phyloP scores from a whole-genome alignment of 2,888 invertebrate genomes.

The Micoletzkya japonica region DNA sequence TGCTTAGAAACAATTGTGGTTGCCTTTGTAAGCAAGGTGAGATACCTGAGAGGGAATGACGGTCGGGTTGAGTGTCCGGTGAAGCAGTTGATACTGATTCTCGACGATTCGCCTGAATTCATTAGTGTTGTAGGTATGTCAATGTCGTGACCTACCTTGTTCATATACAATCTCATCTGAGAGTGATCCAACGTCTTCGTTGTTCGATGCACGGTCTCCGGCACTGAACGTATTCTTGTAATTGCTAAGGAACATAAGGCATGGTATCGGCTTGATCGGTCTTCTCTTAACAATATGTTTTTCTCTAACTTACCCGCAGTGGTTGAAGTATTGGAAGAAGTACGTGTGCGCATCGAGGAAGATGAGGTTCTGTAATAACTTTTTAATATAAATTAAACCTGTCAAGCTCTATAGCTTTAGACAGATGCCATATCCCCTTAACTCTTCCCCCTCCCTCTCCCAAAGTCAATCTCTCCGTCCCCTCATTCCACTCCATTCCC shows the following conservation, averaged over 20 bases:
- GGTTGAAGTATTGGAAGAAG: neutral
- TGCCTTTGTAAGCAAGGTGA: too few species aligned
- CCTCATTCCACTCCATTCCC: neutral
- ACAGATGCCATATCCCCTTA: constrained; percentile 7
- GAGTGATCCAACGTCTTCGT: constrained; percentile 9
- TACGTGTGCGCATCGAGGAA: constrained; percentile 6
- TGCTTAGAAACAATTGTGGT: too few species aligned
- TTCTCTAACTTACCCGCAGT: neutral
- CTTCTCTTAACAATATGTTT: neutral
- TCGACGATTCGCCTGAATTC: too few species aligned
- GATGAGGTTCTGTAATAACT: constrained; percentile 14
- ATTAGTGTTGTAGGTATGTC: too few species aligned
- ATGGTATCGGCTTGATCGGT: too few species aligned
- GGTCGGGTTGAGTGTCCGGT: too few species aligned
- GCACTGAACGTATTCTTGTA: neutral
- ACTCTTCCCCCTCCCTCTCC: neutral
- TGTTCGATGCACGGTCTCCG: neutral
- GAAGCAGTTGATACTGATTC: too few species aligned
- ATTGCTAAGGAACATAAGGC: too few species aligned
- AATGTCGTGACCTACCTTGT: too few species aligned
- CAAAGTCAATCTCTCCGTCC: neutral
- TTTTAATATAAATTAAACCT: too few species aligned
- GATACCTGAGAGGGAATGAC: too few species aligned
- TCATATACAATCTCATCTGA: neutral
- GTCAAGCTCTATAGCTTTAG: too few species aligned